Evolutionary conservation across 2,888 invertebrate genomes (phyloP).

Genomic region (Ophion obscuratus): DNA sequence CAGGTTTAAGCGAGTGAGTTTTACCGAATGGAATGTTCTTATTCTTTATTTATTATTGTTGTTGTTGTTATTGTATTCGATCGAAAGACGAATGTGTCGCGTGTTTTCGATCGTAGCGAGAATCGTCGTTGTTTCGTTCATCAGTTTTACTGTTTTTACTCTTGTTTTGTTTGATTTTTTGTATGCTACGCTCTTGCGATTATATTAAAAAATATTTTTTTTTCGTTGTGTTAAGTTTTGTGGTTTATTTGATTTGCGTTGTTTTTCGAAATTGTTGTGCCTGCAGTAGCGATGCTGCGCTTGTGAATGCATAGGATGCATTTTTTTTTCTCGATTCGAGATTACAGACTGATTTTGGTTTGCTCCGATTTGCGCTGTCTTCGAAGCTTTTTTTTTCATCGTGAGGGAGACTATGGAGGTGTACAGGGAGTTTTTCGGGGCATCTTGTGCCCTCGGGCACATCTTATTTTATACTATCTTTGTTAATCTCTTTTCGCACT

Average conservation of each 20-base stretch:
- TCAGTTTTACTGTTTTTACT: constrained; percentile 27
- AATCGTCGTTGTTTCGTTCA: constrained; percentile 27
- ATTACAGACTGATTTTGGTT: constrained; percentile 49
- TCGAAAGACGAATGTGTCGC: constrained; percentile 7
- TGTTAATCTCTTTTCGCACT: not conserved
- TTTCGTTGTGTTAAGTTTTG: constrained; percentile 55
- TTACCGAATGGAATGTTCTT: constrained; percentile 28
- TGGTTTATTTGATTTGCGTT: constrained; percentile 24
- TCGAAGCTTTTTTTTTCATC: not conserved
- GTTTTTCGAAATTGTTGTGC: not conserved
- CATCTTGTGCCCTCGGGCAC: too few species aligned
- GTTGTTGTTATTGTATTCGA: constrained; percentile 18
- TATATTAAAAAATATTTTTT: constrained; percentile 48
- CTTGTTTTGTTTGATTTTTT: constrained; percentile 56
- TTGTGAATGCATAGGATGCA: not conserved
- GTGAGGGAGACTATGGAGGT: too few species aligned
- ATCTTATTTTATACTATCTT: too few species aligned
- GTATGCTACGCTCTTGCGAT: constrained; percentile 49
- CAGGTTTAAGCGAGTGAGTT: constrained; percentile 14
- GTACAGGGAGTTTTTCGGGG: too few species aligned
- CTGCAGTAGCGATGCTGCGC: not conserved
- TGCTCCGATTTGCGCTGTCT: not conserved
- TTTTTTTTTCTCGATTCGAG: constrained; percentile 28
- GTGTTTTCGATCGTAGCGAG: constrained; percentile 9
- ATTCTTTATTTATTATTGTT: constrained; percentile 33